phyloP scores from a whole-genome alignment of 2,797 vertebrate species.

The Hippoglossus hippoglossus region DNA sequence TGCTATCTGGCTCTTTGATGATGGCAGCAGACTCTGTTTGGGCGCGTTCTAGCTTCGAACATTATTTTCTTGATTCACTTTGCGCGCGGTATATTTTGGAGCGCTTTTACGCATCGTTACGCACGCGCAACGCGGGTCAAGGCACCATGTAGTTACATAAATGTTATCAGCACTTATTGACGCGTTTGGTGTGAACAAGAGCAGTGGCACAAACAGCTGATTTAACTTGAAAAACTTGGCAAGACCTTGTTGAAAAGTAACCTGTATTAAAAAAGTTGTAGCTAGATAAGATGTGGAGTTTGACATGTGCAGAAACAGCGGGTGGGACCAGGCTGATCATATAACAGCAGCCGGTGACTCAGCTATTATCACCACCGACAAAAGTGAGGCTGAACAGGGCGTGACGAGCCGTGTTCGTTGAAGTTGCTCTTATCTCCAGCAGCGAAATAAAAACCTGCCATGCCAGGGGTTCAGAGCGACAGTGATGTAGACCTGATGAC shows the following conservation, averaged over 20 bases:
- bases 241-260: background rate
- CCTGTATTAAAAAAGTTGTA: too few relatives aligned
- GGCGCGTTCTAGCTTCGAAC: too few relatives aligned
- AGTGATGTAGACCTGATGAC: too few relatives aligned
- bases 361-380: conserved; percentile 14
- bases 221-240: background rate
- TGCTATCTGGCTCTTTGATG: background rate
- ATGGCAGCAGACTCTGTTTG: background rate
- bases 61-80: too few relatives aligned
- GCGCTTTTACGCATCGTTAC: conserved; percentile 34
- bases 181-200: background rate
- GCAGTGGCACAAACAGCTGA: background rate
- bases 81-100: too few relatives aligned
- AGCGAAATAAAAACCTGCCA: conserved; percentile 8
- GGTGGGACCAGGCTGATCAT: background rate
- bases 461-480: background rate
- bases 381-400: conserved; percentile 15
- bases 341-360: background rate
- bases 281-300: background rate
- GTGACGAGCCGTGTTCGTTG: conserved; percentile 21
- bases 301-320: background rate
- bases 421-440: conserved; percentile 45
- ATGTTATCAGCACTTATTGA: background rate
- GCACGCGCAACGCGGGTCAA: background rate
- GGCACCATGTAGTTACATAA: background rate